A percentile compares a stretch with the other conserved stretches of the same genome.
These are phyloP conservation scores for Dryoscopus gambensis DNA, from an alignment of 2,113 vertebrate species.

Conservation along the genomic window DNA sequence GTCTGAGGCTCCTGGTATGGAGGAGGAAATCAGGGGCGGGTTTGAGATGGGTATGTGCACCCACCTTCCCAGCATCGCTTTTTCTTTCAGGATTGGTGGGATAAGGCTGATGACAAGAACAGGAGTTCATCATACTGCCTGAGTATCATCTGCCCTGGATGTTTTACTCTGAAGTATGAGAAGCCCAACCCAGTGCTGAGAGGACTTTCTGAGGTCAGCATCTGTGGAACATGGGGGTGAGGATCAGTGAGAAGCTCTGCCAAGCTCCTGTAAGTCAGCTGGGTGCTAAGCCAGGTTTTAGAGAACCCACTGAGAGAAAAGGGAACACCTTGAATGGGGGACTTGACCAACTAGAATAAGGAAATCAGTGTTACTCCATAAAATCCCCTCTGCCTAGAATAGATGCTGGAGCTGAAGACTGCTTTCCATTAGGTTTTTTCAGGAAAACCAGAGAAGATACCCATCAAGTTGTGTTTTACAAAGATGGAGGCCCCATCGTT, in stretches of 20 bases:
- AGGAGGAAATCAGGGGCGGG: neutral
- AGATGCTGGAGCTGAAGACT: neutral
- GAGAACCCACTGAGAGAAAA: neutral
- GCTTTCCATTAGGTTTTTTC: neutral
- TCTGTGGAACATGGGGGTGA: neutral
- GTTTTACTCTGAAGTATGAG: neutral
- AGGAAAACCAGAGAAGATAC: neutral
- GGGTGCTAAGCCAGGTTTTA: neutral
- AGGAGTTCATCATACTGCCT: neutral
- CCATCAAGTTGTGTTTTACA: neutral
- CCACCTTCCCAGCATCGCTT: neutral
- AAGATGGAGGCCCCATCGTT: rapidly evolving
- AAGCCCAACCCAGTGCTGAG: neutral
- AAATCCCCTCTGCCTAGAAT: neutral
- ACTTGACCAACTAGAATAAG: neutral
- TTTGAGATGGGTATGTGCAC: neutral
- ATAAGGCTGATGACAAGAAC: neutral
- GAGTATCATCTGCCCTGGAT: neutral
- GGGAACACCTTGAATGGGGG: neutral
- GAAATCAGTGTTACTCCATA: neutral
- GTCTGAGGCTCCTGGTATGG: neutral
- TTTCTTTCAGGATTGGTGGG: neutral
- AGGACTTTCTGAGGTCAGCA: neutral
- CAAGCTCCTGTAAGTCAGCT: rapidly evolving
- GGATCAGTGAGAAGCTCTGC: neutral